Evolutionary conservation across 2,888 invertebrate species (phyloP).

Genomic region (Mycogona germanica): DNA sequence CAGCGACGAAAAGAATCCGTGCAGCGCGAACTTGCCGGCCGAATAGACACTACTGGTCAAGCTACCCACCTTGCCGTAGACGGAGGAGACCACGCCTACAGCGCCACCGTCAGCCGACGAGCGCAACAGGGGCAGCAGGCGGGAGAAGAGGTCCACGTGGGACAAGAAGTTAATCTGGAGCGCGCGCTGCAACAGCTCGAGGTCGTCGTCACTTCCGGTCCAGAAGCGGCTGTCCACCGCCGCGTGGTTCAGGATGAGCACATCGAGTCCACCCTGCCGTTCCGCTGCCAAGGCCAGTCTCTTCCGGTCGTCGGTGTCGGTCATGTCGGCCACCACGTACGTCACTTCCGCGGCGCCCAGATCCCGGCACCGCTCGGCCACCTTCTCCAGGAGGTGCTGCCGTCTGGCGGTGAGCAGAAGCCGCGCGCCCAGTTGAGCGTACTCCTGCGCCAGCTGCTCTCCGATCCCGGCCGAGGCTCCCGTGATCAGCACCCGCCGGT

Average conservation of each 20-base stretch:
- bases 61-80: conserved; percentile 27
- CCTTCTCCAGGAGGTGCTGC: not conserved
- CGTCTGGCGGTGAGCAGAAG: conserved; percentile 12
- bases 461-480: conserved; percentile 12
- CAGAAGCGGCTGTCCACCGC: not conserved
- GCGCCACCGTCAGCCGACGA: conserved; percentile 27
- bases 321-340: conserved; percentile 4
- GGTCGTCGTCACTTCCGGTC: not conserved
- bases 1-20: conserved; percentile 10
- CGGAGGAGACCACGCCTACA: conserved; percentile 30
- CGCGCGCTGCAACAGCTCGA: not conserved
- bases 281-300: not conserved
- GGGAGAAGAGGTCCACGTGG: conserved; percentile 31
- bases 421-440: conserved; percentile 9
- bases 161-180: conserved; percentile 31
- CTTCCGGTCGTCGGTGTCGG: not conserved
- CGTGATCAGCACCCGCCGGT: conserved; percentile 9
- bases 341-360: conserved; percentile 6
- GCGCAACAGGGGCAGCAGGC: conserved; percentile 28
- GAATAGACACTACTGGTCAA: not conserved
- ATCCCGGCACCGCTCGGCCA: not conserved
- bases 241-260: conserved; percentile 7
- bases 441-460: conserved; percentile 12
- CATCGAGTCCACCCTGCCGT: not conserved
- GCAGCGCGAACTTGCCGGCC: conserved; percentile 3